Conservation (phyloP, 2,888 invertebrate genomes). For the Oscheius sp. region DNA sequence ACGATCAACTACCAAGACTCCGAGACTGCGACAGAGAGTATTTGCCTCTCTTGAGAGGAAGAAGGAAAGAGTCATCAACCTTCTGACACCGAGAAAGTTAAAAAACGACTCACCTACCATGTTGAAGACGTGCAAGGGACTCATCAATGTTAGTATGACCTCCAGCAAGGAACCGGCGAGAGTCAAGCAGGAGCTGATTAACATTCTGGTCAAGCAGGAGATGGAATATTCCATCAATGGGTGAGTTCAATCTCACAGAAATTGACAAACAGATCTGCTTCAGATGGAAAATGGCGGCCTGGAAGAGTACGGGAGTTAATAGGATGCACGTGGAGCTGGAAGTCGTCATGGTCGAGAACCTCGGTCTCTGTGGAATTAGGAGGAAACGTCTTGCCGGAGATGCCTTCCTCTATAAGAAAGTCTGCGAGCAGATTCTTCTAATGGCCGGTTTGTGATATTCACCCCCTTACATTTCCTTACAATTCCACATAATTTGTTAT, state of each 20-base stretch:
- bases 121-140: constrained; percentile 74
- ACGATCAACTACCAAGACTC: constrained; percentile 59
- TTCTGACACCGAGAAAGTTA: constrained; percentile 80
- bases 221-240: constrained; percentile 61
- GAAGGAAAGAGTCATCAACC: constrained; percentile 80
- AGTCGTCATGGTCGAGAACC: constrained; percentile 76
- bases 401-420: constrained; percentile 84
- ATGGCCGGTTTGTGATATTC: constrained; percentile 52
- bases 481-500: too few relatives aligned
- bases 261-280: background rate
- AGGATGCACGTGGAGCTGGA: constrained; percentile 82
- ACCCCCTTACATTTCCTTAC: background rate
- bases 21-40: constrained; percentile 62
- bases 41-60: constrained; percentile 82
- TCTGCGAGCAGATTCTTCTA: constrained; percentile 81
- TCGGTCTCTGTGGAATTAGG: constrained; percentile 65
- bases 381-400: constrained; percentile 77
- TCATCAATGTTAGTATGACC: constrained; percentile 83
- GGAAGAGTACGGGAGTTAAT: constrained; percentile 77
- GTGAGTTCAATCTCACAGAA: constrained; percentile 39
- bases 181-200: constrained; percentile 79
- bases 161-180: constrained; percentile 80
- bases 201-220: constrained; percentile 76
- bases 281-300: constrained; percentile 81
- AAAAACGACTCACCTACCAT: constrained; percentile 59